Percentiles rank a stretch among this genome's conserved stretches.
These are phyloP conservation scores for Drosophila birchii DNA, from an alignment of 2,888 invertebrate species.

Conservation along the genomic window DNA sequence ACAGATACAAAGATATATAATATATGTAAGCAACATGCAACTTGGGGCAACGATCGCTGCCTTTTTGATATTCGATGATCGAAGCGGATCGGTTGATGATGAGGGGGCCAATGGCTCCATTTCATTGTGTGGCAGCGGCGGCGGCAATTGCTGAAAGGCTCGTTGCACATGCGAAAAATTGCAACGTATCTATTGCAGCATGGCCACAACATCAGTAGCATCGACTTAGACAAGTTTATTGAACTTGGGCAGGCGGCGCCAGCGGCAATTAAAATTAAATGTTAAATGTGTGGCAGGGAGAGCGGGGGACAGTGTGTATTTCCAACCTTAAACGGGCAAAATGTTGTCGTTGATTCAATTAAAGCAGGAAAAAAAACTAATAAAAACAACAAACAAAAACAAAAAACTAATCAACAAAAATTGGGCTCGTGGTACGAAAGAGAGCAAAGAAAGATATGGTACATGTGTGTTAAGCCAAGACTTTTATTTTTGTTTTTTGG, in stretches of 20 bases:
- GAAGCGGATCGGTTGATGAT: constrained; percentile 37
- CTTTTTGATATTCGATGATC: constrained; percentile 52
- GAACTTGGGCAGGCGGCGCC: constrained; percentile 67
- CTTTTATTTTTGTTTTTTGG: constrained; percentile 2
- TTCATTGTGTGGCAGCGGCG: constrained; percentile 70
- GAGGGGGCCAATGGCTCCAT: constrained; percentile 46
- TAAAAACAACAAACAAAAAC: constrained; percentile 9
- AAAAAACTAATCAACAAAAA: constrained; percentile 42
- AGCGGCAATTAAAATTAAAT: constrained; percentile 74
- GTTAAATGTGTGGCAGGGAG: constrained; percentile 51
- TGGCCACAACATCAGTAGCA: constrained; percentile 40
- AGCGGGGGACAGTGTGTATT: background rate
- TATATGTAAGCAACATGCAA: constrained; percentile 25
- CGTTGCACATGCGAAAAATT: constrained; percentile 56
- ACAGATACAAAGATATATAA: constrained; percentile 9
- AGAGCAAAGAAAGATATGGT: constrained; percentile 9
- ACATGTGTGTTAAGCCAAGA: constrained; percentile 33
- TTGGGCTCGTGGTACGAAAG: constrained; percentile 19
- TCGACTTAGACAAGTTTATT: constrained; percentile 63
- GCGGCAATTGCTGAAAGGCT: constrained; percentile 72
- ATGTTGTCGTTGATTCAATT: constrained; percentile 70
- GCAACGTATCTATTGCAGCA: constrained; percentile 74
- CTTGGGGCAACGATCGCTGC: constrained; percentile 73
- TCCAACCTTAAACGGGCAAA: constrained; percentile 41
- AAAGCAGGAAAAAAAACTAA: constrained; percentile 41